Base-by-base conservation (phyloP, 2,888 invertebrate species). In the Sclerodermus sp. region DNA sequence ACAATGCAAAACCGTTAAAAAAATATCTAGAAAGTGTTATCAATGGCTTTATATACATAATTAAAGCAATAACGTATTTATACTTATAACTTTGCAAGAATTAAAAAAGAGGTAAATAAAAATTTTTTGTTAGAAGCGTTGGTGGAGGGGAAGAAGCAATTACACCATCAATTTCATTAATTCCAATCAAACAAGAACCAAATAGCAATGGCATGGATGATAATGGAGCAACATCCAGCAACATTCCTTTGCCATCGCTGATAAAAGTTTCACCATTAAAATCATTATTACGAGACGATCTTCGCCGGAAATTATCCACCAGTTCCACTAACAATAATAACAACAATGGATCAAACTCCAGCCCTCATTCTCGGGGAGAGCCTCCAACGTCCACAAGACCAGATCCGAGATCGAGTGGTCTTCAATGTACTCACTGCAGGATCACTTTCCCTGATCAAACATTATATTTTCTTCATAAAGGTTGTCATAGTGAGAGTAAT, bases 401-500 rank as follows among this genome's bases (percentile, higher is more conserved):
- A 48, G 90, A 89, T 36, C 82, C 84, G 49, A 70, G 79, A 49
- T 80, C 76, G 55, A 81, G 78, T 64, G 82, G 84, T 56, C 83
- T 91, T 44, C 89, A 91, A 68, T 96, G 96, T 79, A 83, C 88
- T 17, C 93, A 91, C 79, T 98, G 97, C 80, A 90, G 93, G 66
- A 95, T 98, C 71, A 77, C 77, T 12, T 98, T 96, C 81, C 93
- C 94, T 32, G 96, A 98, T 80, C 92, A 93, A 74, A 97, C 96
- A 0, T 84, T 97, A 49, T 96, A 96, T 81, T 94, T 96, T 81
- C 84, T 98, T 60, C 97, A 98, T 83, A 96, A 96, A 82, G 96
- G 96, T 63, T 93, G 97, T 78, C 97, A 98, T 82, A 96, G 96
- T 66, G 94, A 95, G 76, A 91, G 93, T 63, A 96, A 96, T 81